Evolutionary conservation across 2,888 invertebrate genomes (phyloP), one percentile per base, ranked within the genome.

Genomic region (Parnassius smintheus): DNA sequence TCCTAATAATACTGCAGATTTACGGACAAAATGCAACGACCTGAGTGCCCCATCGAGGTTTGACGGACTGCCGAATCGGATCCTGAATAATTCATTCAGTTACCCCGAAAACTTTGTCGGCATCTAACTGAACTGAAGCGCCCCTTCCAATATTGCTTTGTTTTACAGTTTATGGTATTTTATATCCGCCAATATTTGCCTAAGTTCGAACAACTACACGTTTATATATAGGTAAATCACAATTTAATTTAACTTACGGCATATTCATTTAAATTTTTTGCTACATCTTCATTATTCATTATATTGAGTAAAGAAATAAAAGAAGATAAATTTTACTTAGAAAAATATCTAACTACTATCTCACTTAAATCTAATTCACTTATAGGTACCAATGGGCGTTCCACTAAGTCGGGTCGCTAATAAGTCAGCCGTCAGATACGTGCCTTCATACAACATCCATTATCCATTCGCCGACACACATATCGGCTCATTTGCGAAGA

Each of bases 401-500:
- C 78, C 80, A 81, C 82, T 83, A 81, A 85, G 81, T 79, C 78
- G 74, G 70, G 71, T 72, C 72, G 73, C 78, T 84, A 82, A 88
- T 88, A 88, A 88, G 82, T 88, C 84, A 86, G 82, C 68, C 75
- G 63, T 68, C 75, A 77, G 82, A 81, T 85, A 83, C 86, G 82
- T 82, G 83, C 82, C 83, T 81, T 75, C 77, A 74, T 77, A 81
- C 78, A 80, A 84, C 89, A 88, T 91, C 83, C 85, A 88, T 89
- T 88, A 88, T 83, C 82, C 84, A 82, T 85, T 83, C 82, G 82
- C 81, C 81, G 81, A 89, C 90, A 88, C 90, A 86, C 89, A 86
- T 85, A 88, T 89, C 90, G 89, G 84, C 88, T 86, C 88, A 85
- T 91, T 91, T 90, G 87, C 83, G 76, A 88, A 91, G 91, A 91